A percentile compares a stretch with the other conserved stretches of the same genome.
These are phyloP conservation scores for Hoplias malabaricus DNA, from an alignment of 2,113 vertebrate species.

Conservation along the genomic window DNA sequence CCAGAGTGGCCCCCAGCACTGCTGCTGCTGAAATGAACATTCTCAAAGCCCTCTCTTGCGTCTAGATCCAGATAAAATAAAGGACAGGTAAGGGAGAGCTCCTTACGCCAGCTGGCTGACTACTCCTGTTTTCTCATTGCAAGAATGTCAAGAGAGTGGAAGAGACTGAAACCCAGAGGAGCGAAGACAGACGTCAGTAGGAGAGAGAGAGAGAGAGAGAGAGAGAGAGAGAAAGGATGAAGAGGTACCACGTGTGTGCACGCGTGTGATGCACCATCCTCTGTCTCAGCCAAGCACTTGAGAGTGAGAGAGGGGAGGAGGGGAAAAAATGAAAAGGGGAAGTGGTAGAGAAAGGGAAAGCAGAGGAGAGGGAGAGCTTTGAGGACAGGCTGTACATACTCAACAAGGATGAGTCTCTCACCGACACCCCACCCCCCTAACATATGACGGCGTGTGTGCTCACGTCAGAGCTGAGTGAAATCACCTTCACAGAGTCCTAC, in stretches of 20 bases:
- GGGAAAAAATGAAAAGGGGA: slow-evolving; percentile 4
- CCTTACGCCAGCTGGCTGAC: slow-evolving; percentile 11
- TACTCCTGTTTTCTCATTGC: slow-evolving; percentile 48
- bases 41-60: slow-evolving; percentile 8
- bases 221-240: slow-evolving; percentile 6
- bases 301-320: slow-evolving; percentile 20
- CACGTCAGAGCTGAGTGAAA: slow-evolving; percentile 40
- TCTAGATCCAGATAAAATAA: not conserved
- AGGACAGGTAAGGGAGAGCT: slow-evolving; percentile 38
- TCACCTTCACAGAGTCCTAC: slow-evolving; percentile 40
- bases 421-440: slow-evolving; percentile 15
- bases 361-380: slow-evolving; percentile 26
- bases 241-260: slow-evolving; percentile 29
- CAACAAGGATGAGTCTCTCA: slow-evolving; percentile 36
- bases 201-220: not conserved
- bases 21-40: slow-evolving; percentile 80
- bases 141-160: slow-evolving; percentile 33
- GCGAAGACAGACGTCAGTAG: not conserved
- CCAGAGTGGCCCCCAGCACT: slow-evolving; percentile 82
- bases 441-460: slow-evolving; percentile 6
- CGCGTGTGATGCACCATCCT: slow-evolving; percentile 17
- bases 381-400: slow-evolving; percentile 27
- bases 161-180: slow-evolving; percentile 7
- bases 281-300: slow-evolving; percentile 27
- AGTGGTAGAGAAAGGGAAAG: slow-evolving; percentile 1